A percentile compares a stretch with the other conserved stretches of the same genome.
Conservation (phyloP, 92 coral and sea anemone species). For the Plumapathes pennacea region DNA sequence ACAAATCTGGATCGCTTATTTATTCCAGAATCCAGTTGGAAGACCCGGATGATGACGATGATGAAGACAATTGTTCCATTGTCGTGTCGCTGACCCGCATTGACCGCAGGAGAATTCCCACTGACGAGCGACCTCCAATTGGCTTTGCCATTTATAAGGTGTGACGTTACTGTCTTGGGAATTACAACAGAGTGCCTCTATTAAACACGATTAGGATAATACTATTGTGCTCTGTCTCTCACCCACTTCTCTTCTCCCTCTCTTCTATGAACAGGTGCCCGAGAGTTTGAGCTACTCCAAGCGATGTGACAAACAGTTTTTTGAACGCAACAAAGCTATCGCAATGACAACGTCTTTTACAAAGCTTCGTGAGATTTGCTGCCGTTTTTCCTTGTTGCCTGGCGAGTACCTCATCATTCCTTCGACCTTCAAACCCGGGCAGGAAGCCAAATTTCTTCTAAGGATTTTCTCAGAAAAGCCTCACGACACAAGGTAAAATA, state of each 20-base stretch:
- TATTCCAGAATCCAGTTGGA: slow-evolving; percentile 44
- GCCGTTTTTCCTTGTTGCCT: slow-evolving; percentile 59
- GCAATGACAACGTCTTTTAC: slow-evolving; percentile 80
- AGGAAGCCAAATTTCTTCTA: slow-evolving; percentile 68
- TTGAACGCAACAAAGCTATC: slow-evolving; percentile 71
- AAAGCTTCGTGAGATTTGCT: slow-evolving; percentile 72
- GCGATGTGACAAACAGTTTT: slow-evolving; percentile 61
- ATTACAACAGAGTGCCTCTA: not conserved
- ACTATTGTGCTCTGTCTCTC: too few relatives aligned
- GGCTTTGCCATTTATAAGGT: slow-evolving; percentile 97
- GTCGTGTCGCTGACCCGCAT: slow-evolving; percentile 70
- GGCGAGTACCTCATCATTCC: slow-evolving; percentile 80
- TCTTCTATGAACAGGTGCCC: slow-evolving; percentile 1
- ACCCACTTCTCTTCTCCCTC: not conserved
- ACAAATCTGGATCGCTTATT: too few relatives aligned
- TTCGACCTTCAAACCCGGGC: slow-evolving; percentile 73
- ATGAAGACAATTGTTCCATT: slow-evolving; percentile 54
- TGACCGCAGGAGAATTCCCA: slow-evolving; percentile 63
- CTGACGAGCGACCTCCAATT: slow-evolving; percentile 69
- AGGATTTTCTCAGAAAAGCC: slow-evolving; percentile 80
- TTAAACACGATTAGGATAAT: not conserved
- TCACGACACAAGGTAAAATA: slow-evolving; percentile 60
- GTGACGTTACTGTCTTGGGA: too few relatives aligned
- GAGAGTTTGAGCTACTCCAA: slow-evolving; percentile 5
- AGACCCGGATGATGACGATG: slow-evolving; percentile 69